Conservation (phyloP, 2,797 vertebrate species). For the Pyrocephalus nanus region DNA sequence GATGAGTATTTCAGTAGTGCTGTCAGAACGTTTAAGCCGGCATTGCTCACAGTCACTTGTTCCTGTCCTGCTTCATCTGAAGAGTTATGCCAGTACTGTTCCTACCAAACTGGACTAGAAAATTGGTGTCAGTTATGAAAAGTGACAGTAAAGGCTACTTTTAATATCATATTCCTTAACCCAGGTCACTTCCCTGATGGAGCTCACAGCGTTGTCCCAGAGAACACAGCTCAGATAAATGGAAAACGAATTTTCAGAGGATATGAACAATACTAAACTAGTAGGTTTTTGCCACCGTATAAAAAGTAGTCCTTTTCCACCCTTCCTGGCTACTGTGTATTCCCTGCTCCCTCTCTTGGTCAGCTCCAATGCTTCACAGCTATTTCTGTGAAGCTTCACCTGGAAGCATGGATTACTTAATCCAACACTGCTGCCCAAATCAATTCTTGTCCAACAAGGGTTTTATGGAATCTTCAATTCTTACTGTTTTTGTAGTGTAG, state of each 20-base stretch:
- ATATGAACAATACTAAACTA: not conserved
- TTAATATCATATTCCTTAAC: not conserved
- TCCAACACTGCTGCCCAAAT: conserved; percentile 27
- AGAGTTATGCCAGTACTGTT: not conserved
- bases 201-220: not conserved
- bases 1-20: conserved; percentile 55
- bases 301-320: not conserved
- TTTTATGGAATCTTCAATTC: not conserved
- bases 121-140: not conserved
- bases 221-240: not conserved
- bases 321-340: not conserved
- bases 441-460: not conserved
- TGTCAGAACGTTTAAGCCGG: conserved; percentile 35
- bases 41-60: not conserved
- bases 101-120: not conserved
- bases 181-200: not conserved
- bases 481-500: not conserved
- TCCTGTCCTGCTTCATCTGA: not conserved
- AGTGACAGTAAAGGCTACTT: not conserved
- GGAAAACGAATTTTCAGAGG: not conserved
- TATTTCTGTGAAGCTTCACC: conserved; percentile 5
- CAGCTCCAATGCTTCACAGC: not conserved
- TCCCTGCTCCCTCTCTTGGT: not conserved
- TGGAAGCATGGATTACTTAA: conserved; percentile 7
- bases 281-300: not conserved